Conservation (phyloP, 2,888 invertebrate species). For the Mythimna pallens region DNA sequence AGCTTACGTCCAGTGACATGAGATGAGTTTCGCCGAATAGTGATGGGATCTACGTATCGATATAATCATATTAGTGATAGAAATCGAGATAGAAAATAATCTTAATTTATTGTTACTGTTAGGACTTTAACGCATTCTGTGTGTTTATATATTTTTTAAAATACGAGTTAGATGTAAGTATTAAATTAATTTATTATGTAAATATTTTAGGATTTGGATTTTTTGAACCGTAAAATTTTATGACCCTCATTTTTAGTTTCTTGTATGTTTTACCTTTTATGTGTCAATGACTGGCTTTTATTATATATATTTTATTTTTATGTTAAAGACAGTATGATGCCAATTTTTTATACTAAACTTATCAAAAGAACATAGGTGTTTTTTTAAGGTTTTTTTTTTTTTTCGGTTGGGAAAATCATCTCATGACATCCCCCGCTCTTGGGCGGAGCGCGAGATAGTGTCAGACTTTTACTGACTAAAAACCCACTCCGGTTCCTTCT, state of each 20-base stretch:
- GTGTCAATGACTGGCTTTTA: not conserved
- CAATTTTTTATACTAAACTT: not conserved
- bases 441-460: no score
- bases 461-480: no score
- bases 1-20: slow-evolving; percentile 35
- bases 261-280: not conserved
- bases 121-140: not conserved
- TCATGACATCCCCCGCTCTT: no score
- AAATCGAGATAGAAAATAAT: no score
- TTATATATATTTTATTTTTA: no score
- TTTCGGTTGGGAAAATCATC: no score
- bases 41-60: slow-evolving; percentile 16
- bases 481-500: no score
- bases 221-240: not conserved
- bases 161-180: not conserved
- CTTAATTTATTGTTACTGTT: not conserved
- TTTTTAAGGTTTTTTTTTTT: no score
- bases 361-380: no score
- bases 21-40: slow-evolving; percentile 10
- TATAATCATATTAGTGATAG: not conserved
- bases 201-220: not conserved
- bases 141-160: not conserved
- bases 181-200: not conserved
- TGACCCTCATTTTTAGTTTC: not conserved
- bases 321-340: no score